Base-by-base conservation (phyloP, 1,140 invertebrate species). In the Leguminivora glycinivorella region DNA sequence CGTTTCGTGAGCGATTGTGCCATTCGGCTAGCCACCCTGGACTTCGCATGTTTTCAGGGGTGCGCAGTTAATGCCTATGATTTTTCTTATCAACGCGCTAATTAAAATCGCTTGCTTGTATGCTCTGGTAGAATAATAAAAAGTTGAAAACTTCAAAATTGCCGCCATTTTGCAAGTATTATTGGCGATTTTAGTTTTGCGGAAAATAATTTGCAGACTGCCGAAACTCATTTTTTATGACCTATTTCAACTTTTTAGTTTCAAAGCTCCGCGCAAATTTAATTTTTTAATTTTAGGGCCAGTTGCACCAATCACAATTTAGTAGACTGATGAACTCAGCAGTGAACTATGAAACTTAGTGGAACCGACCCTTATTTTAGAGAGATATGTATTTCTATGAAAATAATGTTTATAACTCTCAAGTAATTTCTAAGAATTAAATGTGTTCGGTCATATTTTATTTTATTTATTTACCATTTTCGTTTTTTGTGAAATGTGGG, bases 341-440 rank as follows among this genome's bases (percentile, higher is more conserved):
- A 38, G 34, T 38, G 34, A 38, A 38, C 34, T 38, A 38, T 38
- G 34, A 38, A 38, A 38, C 34, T 38, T 38, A 12, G 34, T 38
- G 34, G 34, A 38, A 14, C 34, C 10, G 34, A 38, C 34, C 34
- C 34, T 38, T 38, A 47, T 47, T 47, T 10, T 47, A 47, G 43
- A 17, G 43, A 47, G 43, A 47, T 17, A 47, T 47, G 1, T 6
- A 19, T 47, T 47, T 38, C 34, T 14, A 47, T 17, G 43, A 47
- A n/a, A 17, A 17, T 17, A 17, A 47, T 47, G n/a, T 17, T 47
- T 47, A 12, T 19, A 17, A 47, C 43, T 47, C 14, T 47, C n/a
- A 17, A 17, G 43, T 47, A 47, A 17, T 47, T 47, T 47, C 43
- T 17, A 47, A 47, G 43, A 47, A 47, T 47, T 47, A 47, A 47